A percentile compares a stretch with the other conserved stretches of the same genome.
phyloP scores from a whole-genome alignment of 2,888 invertebrate species.

The Parasteatoda lunata region DNA sequence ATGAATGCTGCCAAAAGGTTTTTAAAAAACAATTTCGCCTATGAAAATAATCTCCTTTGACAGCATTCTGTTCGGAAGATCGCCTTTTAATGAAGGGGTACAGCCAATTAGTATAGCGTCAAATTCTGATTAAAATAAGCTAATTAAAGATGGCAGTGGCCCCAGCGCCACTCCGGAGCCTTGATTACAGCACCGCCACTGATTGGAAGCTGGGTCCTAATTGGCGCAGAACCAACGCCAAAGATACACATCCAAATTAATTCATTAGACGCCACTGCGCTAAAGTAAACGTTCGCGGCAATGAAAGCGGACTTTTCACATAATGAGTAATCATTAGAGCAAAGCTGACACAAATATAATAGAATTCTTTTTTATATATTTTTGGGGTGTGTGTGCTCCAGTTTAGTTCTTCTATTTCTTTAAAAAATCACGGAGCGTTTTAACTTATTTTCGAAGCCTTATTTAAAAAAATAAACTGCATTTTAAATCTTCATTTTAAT shows the following conservation, averaged over 20 bases:
- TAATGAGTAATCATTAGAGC: conserved; percentile 65
- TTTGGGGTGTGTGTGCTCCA: background rate
- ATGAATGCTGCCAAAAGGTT: background rate
- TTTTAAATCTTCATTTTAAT: too few species aligned
- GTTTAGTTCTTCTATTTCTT: background rate
- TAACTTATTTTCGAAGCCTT: too few species aligned
- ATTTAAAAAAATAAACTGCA: too few species aligned
- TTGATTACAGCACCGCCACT: conserved; percentile 57
- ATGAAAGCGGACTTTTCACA: conserved; percentile 53
- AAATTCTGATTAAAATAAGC: conserved; percentile 67
- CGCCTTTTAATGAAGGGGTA: conserved; percentile 65
- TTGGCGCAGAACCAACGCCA: conserved; percentile 57
- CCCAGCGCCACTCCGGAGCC: conserved; percentile 43
- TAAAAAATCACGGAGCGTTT: too few species aligned
- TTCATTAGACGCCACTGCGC: conserved; percentile 60
- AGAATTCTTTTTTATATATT: conserved; percentile 41
- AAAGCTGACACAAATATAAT: conserved; percentile 63
- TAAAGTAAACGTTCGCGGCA: conserved; percentile 57
- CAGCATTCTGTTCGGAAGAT: conserved; percentile 46
- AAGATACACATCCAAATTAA: conserved; percentile 67
- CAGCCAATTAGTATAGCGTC: conserved; percentile 65
- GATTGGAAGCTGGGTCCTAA: conserved; percentile 54
- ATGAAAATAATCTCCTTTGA: conserved; percentile 56
- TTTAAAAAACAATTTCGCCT: conserved; percentile 8
- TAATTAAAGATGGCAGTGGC: conserved; percentile 61